Evolutionary conservation across 1,140 invertebrate species (phyloP).

Genomic region (Octopus sinensis): DNA sequence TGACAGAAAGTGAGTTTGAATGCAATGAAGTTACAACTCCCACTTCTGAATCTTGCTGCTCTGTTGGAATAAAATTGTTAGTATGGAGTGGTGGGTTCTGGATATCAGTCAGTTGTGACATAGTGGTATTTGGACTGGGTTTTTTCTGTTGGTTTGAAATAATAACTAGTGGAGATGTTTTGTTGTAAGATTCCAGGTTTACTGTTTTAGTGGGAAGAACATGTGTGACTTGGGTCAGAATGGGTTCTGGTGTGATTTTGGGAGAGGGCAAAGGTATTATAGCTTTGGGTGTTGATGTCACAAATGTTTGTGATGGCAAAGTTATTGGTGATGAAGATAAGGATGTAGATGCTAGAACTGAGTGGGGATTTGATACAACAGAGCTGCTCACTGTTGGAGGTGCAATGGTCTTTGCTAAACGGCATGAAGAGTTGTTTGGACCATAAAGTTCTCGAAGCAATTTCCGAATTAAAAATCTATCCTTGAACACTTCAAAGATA

Average conservation of each 20-base stretch:
- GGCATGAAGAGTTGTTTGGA: background rate
- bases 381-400: background rate
- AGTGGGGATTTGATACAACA: too few species aligned
- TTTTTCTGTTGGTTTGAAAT: background rate
- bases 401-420: background rate
- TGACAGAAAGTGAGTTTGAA: background rate
- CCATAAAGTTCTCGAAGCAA: slow-evolving; percentile 28
- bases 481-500: slow-evolving; percentile 35
- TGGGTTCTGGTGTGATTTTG: background rate
- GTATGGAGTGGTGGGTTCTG: too few species aligned
- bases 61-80: background rate
- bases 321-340: background rate
- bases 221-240: background rate
- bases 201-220: background rate
- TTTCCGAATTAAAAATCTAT: slow-evolving; percentile 33
- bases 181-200: background rate
- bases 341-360: background rate
- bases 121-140: background rate
- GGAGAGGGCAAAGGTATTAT: background rate
- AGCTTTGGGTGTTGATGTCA: background rate
- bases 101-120: background rate
- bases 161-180: background rate
- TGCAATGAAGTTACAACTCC: background rate
- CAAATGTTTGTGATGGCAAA: background rate
- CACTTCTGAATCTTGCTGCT: background rate